Conservation (phyloP, 2,113 vertebrate genomes). For the Corvus moneduloides region DNA sequence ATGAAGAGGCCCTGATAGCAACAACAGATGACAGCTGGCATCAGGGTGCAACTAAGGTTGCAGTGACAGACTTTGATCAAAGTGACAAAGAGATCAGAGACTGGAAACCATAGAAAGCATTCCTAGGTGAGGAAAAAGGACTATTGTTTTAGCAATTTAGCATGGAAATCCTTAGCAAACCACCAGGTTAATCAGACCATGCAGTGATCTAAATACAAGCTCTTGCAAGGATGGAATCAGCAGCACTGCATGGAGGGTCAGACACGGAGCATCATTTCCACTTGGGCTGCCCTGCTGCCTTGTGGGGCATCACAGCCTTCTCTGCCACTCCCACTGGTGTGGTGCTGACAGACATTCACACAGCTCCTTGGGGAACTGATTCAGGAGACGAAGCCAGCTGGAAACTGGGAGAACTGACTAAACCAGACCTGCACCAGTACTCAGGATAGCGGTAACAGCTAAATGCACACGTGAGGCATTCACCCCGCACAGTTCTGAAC, state of each 20-base stretch:
- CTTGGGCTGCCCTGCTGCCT: background rate
- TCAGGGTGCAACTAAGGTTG: background rate
- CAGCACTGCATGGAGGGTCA: background rate
- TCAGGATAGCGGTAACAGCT: background rate
- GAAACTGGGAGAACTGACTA: background rate
- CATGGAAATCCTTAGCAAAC: background rate
- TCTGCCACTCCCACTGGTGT: background rate
- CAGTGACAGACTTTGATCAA: background rate
- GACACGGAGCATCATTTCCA: background rate
- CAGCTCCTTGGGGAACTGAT: background rate
- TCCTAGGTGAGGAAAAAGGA: background rate
- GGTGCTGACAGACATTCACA: background rate
- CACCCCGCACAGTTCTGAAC: background rate
- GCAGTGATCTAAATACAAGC: background rate
- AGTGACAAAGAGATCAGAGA: background rate
- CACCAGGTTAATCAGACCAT: background rate
- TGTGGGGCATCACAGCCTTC: background rate
- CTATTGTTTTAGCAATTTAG: background rate
- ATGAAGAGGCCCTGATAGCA: background rate
- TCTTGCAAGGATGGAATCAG: background rate
- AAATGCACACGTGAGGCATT: fast-evolving
- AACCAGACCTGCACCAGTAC: background rate
- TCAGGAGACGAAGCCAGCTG: background rate
- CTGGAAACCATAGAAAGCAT: background rate
- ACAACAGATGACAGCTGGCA: background rate